Conservation (phyloP, 2,888 invertebrate species). For the Drosophila hawaiiensis region DNA sequence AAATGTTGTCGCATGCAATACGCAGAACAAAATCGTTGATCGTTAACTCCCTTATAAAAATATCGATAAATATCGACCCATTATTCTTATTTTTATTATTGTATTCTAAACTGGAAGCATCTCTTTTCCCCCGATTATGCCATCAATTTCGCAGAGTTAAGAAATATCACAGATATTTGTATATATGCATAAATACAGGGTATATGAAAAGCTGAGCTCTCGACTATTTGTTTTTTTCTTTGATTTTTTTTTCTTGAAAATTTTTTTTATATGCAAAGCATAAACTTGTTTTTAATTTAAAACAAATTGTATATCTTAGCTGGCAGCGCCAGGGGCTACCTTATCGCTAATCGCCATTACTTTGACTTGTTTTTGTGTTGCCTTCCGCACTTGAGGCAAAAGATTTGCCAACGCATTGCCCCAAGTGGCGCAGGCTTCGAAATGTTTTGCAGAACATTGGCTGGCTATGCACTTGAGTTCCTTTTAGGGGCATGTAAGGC, state of each 20-base stretch:
- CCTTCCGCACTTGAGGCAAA: conserved; percentile 29
- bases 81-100: neutral
- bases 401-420: conserved; percentile 51
- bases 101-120: accelerated
- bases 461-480: conserved; percentile 66
- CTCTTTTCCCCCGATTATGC: neutral
- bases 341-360: conserved; percentile 10
- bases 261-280: conserved; percentile 41
- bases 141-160: neutral
- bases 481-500: conserved; percentile 48
- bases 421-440: conserved; percentile 38
- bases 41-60: neutral
- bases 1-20: neutral
- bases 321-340: conserved; percentile 1
- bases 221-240: neutral
- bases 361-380: conserved; percentile 8
- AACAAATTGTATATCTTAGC: conserved; percentile 15
- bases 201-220: neutral
- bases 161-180: neutral
- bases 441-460: conserved; percentile 36
- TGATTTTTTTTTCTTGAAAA: too few relatives aligned
- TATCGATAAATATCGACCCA: neutral
- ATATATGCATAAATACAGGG: neutral
- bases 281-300: conserved; percentile 65
- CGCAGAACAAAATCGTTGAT: neutral